These are phyloP conservation scores for Suricata suricatta DNA, from an alignment of 2,113 vertebrate genomes.

Conservation along the genomic window DNA sequence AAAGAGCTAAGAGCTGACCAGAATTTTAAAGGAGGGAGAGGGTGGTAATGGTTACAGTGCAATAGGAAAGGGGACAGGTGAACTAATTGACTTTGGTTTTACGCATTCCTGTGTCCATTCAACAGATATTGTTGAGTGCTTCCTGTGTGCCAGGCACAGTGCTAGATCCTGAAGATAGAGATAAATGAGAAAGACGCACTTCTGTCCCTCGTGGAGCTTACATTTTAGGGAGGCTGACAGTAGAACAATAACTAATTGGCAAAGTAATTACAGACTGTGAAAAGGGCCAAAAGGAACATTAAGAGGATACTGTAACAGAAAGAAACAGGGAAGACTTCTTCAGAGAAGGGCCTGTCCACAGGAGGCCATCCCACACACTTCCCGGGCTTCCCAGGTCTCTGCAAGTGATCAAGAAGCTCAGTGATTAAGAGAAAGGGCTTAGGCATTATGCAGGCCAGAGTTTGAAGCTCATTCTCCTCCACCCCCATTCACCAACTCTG, in stretches of 20 bases:
- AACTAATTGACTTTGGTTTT: background rate
- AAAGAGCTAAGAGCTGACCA: background rate
- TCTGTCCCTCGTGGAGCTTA: background rate
- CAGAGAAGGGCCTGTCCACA: background rate
- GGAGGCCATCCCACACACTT: background rate
- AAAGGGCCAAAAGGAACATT: background rate
- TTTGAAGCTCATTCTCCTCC: background rate
- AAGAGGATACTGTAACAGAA: background rate
- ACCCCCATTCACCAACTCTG: background rate
- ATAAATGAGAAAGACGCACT: background rate
- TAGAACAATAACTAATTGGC: background rate
- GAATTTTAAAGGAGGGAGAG: background rate
- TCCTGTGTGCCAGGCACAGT: background rate
- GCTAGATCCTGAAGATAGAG: background rate
- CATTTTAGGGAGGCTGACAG: background rate
- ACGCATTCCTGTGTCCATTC: background rate
- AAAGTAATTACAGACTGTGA: background rate
- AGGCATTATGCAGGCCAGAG: background rate
- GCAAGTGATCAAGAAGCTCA: background rate
- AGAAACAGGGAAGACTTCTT: background rate
- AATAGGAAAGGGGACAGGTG: background rate
- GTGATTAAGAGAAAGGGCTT: background rate
- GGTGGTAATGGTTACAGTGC: background rate
- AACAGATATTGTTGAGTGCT: background rate
- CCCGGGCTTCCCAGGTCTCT: fast-evolving